Base-by-base conservation (phyloP, 2,113 vertebrate genomes). In the Syrrhaptes paradoxus region DNA sequence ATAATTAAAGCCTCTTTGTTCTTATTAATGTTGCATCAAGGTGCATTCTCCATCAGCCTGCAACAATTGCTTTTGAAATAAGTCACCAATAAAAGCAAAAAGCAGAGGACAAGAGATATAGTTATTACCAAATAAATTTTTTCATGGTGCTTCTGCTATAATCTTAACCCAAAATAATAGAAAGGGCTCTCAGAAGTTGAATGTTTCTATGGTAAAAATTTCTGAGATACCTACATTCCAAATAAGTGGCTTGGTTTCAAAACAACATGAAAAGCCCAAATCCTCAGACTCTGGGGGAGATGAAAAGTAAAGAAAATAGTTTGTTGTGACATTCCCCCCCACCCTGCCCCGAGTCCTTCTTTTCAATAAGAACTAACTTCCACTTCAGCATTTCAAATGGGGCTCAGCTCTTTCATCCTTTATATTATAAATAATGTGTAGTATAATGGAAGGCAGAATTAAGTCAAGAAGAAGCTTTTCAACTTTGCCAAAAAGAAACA, bases 11-110 rank as follows among this genome's bases (percentile, higher is more conserved):
- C 94, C 95, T 96, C 95, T 97, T 94, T 90, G 67, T 95, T 96
- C 96, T 79, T 97, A 92, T 96, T 97, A 96, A 98, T 96, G 95
- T 95, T 92, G 78, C 91, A 85, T 94, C 75, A 84, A 96, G 84
- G 62, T 86, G 94, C 61, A 58, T n/a, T 74, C 81, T 62, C 59
- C 41, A 7, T 14, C 70, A 89, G 88, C 62, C 73, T 82, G 58
- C 90, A 94, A 67, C 57, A 57, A 17, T 11, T 90, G 70, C 17
- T 94, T 79, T 75, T 72, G 76, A 90, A 93, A 87, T 2, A 58
- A 73, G 73, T 71, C 2, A 0, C 59, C 51, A 89, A 81, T 32
- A 62, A 75, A 88, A 62, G 6, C 26, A 49, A 83, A 84, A 93
- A 92, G 61, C 32, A 55, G 51, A 77, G 48, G 52, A 77, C 61